These are phyloP conservation scores for Pachycephala philippinensis DNA, from an alignment of 2,113 vertebrate species.

Conservation along the genomic window DNA sequence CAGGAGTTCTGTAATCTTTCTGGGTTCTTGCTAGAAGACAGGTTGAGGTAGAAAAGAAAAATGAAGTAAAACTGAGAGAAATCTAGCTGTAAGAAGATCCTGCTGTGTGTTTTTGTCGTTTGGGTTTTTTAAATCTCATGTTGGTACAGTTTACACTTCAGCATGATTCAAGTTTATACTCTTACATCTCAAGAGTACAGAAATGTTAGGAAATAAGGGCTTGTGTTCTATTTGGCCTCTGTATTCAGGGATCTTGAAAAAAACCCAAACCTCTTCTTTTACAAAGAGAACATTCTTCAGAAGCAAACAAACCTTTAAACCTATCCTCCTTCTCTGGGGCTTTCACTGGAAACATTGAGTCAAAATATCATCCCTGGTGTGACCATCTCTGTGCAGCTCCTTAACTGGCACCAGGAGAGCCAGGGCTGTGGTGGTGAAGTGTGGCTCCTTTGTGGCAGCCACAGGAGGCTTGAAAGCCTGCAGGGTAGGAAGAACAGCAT, in stretches of 20 bases:
- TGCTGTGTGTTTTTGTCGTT: background rate
- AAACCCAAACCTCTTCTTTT: background rate
- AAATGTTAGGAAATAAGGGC: background rate
- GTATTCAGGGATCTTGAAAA: background rate
- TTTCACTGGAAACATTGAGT: background rate
- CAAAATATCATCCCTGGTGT: background rate
- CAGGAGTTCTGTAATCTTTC: background rate
- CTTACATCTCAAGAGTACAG: background rate
- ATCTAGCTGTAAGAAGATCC: background rate
- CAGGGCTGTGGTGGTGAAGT: background rate
- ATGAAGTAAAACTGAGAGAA: background rate
- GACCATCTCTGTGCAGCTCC: background rate
- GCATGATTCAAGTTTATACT: background rate
- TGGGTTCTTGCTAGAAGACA: background rate
- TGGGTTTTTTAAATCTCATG: background rate
- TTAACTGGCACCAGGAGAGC: background rate
- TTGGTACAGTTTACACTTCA: background rate
- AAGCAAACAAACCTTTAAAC: background rate
- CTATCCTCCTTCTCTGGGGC: background rate
- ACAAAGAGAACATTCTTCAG: background rate
- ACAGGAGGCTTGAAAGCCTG: background rate
- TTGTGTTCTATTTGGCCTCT: background rate
- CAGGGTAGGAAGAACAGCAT: background rate
- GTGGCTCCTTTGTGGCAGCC: background rate
- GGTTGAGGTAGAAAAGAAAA: slow-evolving; percentile 5